These are phyloP conservation scores for Myotis pilosus DNA, from an alignment of 2,797 vertebrate species.

Conservation along the genomic window DNA sequence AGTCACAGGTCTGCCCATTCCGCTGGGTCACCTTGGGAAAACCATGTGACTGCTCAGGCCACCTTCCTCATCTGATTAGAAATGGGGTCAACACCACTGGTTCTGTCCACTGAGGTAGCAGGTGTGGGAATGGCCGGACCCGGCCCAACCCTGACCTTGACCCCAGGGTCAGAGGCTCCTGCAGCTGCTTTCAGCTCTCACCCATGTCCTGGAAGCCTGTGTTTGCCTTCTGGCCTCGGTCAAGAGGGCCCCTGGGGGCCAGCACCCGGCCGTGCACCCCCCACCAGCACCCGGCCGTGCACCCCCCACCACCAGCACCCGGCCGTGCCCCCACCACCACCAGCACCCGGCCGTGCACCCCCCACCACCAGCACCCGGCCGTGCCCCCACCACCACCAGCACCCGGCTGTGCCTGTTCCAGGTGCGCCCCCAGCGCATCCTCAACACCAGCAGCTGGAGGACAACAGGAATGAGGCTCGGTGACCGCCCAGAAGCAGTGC, in stretches of 20 bases:
- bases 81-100: rapidly evolving
- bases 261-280: too few relatives aligned
- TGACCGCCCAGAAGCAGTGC: neutral
- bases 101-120: neutral
- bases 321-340: too few relatives aligned
- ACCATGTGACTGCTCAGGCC: too few relatives aligned
- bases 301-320: too few relatives aligned
- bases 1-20: neutral
- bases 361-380: too few relatives aligned
- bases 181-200: neutral
- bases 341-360: too few relatives aligned
- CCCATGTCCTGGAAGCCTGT: neutral
- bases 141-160: neutral
- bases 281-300: neutral
- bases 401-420: neutral
- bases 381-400: too few relatives aligned
- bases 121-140: neutral
- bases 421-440: too few relatives aligned
- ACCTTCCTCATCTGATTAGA: neutral
- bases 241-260: neutral
- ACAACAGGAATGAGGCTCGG: too few relatives aligned
- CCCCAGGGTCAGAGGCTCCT: too few relatives aligned
- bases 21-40: neutral
- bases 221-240: neutral
- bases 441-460: neutral